These are phyloP conservation scores for Enteromius thamalakanensis DNA, from an alignment of 2,797 vertebrate genomes.

Conservation along the genomic window DNA sequence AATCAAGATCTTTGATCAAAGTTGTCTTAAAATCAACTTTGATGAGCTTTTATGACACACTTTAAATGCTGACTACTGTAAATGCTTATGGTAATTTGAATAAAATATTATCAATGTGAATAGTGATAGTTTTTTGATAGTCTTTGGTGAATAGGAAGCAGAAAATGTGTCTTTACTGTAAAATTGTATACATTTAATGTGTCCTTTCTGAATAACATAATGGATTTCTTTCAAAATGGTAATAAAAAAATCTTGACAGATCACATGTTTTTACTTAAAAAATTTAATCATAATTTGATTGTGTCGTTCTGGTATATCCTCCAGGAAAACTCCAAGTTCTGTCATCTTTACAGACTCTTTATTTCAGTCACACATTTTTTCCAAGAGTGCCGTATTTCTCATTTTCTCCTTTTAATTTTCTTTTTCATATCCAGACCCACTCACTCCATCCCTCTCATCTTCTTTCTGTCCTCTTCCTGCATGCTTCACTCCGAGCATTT, in stretches of 20 bases:
- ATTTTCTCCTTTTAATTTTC: neutral
- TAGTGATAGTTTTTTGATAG: neutral
- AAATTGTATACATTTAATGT: neutral
- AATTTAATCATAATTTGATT: neutral
- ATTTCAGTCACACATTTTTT: neutral
- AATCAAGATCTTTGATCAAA: too few relatives aligned
- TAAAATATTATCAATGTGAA: neutral
- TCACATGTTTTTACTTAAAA: neutral
- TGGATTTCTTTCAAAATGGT: neutral
- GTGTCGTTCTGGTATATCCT: neutral
- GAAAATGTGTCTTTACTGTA: too few relatives aligned
- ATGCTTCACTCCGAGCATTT: constrained; percentile 64
- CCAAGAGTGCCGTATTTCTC: neutral
- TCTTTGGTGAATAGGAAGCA: neutral
- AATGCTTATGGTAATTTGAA: neutral
- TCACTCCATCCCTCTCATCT: constrained; percentile 28
- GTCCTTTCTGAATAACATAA: neutral
- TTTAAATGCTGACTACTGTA: too few relatives aligned
- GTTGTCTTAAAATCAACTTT: too few relatives aligned
- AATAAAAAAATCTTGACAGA: neutral
- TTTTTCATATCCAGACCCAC: neutral
- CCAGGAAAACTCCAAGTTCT: neutral
- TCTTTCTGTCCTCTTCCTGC: constrained; percentile 37
- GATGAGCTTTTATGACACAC: too few relatives aligned
- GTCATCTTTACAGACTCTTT: neutral